Evolutionary conservation across 1,140 invertebrate species (phyloP), one percentile per base, ranked within the genome.

Genomic region (Aethina tumida): DNA sequence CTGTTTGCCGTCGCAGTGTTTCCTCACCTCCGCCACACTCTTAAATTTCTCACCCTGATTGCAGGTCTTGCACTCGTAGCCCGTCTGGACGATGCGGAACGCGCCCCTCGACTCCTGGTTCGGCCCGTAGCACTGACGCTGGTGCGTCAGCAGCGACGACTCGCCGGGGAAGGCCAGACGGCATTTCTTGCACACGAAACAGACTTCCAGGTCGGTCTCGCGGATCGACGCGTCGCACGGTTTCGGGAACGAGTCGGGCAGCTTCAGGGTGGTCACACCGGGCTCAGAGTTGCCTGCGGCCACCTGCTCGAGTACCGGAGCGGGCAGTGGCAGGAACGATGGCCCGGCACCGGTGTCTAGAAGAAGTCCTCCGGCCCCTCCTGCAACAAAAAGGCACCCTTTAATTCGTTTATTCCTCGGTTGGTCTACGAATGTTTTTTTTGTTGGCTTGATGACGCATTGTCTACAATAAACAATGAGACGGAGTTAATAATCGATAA

Each of bases 161-260:
- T 82, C 79, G 25, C 75, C 72, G 1, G 81, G 75, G 64, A 83
- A 89, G 2, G 85, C 84, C 29, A 84, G 72, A 35, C 84, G 81
- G 61, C 85, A 90, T 54, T 84, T 80, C 56, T 85, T 84, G 68
- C 85, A 90, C 33, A 88, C 81, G 66, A 83, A 81, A 47, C 84
- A 86, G 12, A 85, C 69, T 55, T 89, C 86, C 25, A 78, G 71
- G 51, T 85, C 81, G 2, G 77, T 60, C 45, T 84, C 75, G 38
- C 71, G 55, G 44, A 45, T 62, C 47, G 51, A 57, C 16, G 41
- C 63, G 60, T 62, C 57, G 8, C 36, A 25, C 10, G 51, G 47
- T 17, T 41, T 39, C 22, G 10, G 63, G 46, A n/a, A 64, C 63
- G 35, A 52, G n/a, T 73, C 69, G 14, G 75, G 73, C 7, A 78